These are phyloP conservation scores for Acronicta aceris DNA, from an alignment of 2,888 invertebrate species.

Conservation along the genomic window DNA sequence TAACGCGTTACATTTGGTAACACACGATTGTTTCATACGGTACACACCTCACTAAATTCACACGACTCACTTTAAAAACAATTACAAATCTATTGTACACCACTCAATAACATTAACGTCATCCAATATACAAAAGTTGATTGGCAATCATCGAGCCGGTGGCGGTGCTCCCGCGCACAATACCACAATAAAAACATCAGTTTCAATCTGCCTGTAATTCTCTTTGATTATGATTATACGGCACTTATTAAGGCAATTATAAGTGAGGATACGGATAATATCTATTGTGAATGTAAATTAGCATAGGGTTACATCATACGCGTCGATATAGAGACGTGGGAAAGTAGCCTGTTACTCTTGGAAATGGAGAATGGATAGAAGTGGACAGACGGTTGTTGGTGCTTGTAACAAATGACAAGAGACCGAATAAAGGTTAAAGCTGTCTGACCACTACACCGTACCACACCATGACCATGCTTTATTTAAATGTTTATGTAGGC, in stretches of 20 bases:
- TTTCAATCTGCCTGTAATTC: conserved; percentile 79
- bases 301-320: conserved; percentile 67
- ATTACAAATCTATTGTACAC: conserved; percentile 71
- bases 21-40: conserved; percentile 34
- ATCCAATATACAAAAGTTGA: conserved; percentile 69
- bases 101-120: conserved; percentile 59
- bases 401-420: conserved; percentile 1
- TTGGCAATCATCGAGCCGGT: conserved; percentile 68
- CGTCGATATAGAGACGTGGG: conserved; percentile 67
- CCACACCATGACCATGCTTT: too few species aligned
- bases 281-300: conserved; percentile 78
- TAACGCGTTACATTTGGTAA: conserved; percentile 34
- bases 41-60: conserved; percentile 57
- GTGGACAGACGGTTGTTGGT: not conserved
- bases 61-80: conserved; percentile 69
- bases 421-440: not conserved
- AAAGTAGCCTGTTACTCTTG: conserved; percentile 38
- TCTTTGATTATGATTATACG: conserved; percentile 82
- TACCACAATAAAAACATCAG: conserved; percentile 71
- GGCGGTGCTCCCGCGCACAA: conserved; percentile 59
- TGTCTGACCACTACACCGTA: not conserved
- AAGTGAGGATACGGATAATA: conserved; percentile 67
- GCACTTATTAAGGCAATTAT: conserved; percentile 84
- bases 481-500: too few species aligned
- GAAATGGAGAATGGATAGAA: conserved; percentile 4